Conservation (phyloP, 2,797 vertebrate genomes). For the Hybognathus amarus region DNA sequence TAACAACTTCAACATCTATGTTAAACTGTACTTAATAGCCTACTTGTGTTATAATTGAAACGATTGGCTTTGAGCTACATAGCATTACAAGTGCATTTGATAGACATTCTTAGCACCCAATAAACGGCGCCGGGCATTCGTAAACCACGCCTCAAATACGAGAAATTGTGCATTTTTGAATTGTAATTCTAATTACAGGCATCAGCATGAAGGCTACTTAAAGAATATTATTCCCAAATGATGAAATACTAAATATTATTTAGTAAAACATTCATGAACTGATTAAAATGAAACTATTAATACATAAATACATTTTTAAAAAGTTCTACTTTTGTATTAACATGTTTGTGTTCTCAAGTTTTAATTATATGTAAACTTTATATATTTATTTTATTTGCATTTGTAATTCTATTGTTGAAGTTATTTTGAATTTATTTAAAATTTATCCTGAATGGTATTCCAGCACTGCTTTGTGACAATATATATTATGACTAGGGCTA, state of each 20-base stretch:
- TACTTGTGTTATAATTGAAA: too few species aligned
- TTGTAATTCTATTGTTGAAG: not conserved
- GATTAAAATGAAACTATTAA: not conserved
- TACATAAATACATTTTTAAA: not conserved
- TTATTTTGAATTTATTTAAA: not conserved
- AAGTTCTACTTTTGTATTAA: not conserved
- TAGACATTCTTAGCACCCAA: too few species aligned
- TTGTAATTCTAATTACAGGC: not conserved
- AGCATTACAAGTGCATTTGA: too few species aligned
- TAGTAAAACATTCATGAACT: not conserved
- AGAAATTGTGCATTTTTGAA: not conserved
- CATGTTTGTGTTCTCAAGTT: not conserved
- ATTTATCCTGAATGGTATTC: not conserved
- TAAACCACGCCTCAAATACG: too few species aligned
- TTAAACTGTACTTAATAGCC: too few species aligned
- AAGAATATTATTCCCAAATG: not conserved
- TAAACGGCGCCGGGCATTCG: too few species aligned
- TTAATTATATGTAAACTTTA: not conserved
- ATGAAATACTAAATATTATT: not conserved
- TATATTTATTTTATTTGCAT: not conserved
- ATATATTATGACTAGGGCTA: not conserved
- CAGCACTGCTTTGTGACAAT: not conserved
- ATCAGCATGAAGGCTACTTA: not conserved
- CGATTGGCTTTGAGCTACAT: too few species aligned
- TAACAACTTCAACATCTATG: too few species aligned